These are phyloP conservation scores for Hypsopygia costalis DNA, from an alignment of 2,888 invertebrate genomes.

Conservation along the genomic window DNA sequence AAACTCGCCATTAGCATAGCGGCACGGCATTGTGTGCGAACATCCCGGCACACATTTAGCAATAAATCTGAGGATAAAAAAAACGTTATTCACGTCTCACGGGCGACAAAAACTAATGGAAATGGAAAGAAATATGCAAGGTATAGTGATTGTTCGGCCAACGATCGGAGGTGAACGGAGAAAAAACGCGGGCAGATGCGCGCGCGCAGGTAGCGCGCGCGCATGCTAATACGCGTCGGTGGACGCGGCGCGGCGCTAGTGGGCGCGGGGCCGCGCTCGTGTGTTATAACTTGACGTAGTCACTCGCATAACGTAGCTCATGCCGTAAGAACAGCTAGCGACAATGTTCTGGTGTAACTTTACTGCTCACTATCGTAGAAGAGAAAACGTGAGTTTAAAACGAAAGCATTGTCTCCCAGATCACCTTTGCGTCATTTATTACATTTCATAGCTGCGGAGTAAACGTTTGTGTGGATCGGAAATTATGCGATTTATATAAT, in stretches of 20 bases:
- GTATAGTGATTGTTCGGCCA: slow-evolving; percentile 41
- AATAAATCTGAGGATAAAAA: slow-evolving; percentile 51
- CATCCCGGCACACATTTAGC: slow-evolving; percentile 19
- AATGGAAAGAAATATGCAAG: slow-evolving; percentile 50
- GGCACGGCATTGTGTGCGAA: not conserved
- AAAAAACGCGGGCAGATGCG: slow-evolving; percentile 46
- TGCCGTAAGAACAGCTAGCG: too few relatives aligned
- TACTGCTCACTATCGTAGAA: too few relatives aligned
- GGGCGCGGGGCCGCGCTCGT: too few relatives aligned
- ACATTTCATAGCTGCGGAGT: too few relatives aligned
- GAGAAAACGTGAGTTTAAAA: too few relatives aligned
- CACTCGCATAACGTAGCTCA: too few relatives aligned
- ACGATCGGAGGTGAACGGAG: slow-evolving; percentile 22
- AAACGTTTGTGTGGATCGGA: too few relatives aligned
- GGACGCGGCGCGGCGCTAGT: not conserved
- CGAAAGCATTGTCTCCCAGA: too few relatives aligned
- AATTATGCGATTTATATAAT: too few relatives aligned
- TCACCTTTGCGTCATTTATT: too few relatives aligned
- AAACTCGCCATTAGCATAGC: slow-evolving; percentile 20
- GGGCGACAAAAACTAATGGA: slow-evolving; percentile 43
- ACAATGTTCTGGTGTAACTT: too few relatives aligned
- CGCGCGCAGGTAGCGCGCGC: slow-evolving; percentile 44
- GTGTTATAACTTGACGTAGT: too few relatives aligned
- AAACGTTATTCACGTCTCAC: slow-evolving; percentile 40
- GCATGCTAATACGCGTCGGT: slow-evolving; percentile 12